Conservation (phyloP, 2,797 vertebrate genomes). For the Lacerta bilineata region DNA sequence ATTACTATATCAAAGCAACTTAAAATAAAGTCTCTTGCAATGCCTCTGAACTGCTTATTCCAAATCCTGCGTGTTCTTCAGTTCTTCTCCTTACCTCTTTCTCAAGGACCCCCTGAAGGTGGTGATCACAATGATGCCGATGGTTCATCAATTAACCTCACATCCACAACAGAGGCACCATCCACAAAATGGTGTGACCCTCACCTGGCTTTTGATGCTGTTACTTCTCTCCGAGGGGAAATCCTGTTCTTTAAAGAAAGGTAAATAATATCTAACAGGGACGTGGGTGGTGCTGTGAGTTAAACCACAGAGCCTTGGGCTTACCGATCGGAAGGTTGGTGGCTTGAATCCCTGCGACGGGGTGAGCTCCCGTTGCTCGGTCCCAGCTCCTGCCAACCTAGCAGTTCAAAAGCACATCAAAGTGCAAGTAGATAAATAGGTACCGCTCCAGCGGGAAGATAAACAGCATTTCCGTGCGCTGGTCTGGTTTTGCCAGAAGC, state of each 20-base stretch:
- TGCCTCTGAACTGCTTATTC: not conserved
- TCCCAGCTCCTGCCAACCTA: too few species aligned
- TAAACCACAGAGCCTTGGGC: too few species aligned
- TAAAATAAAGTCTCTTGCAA: not conserved
- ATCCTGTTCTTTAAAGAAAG: constrained; percentile 88
- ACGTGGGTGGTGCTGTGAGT: too few species aligned
- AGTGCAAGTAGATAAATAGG: too few species aligned
- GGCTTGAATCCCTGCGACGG: too few species aligned
- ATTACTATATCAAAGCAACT: too few species aligned
- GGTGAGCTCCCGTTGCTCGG: too few species aligned
- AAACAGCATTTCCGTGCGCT: too few species aligned
- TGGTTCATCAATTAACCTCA: not conserved
- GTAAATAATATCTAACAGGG: constrained; percentile 67
- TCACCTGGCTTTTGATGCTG: constrained; percentile 84
- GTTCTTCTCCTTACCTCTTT: constrained; percentile 40
- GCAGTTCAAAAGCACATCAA: too few species aligned
- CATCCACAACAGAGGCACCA: constrained; percentile 14
- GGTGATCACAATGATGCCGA: not conserved
- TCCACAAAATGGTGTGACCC: constrained; percentile 79
- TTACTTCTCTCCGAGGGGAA: constrained; percentile 84
- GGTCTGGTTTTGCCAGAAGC: too few species aligned
- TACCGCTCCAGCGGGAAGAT: too few species aligned
- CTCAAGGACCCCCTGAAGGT: constrained; percentile 65
- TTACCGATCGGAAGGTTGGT: too few species aligned
- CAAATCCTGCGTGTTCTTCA: not conserved